Evolutionary conservation across 1,140 invertebrate genomes (phyloP), one percentile per base, ranked within the genome.

Genomic region (Danaus plexippus): DNA sequence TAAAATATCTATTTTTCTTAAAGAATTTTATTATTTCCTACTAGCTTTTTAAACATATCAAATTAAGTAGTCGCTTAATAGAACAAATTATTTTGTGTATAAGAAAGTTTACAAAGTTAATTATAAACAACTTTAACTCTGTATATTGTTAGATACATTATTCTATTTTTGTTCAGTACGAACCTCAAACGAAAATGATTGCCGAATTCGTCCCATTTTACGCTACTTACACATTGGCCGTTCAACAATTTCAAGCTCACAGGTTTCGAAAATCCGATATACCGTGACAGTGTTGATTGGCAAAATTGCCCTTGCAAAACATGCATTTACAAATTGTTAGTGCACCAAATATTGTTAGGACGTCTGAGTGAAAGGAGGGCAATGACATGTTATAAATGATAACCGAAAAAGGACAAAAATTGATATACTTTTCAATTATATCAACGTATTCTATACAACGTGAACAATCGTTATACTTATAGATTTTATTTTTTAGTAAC

Each of bases 241-340:
- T 57, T 67, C 60, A 62, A 52, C 64, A 57, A 63, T 69, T 68
- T 60, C 57, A 47, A 62, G 46, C 59, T 61, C 61, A 70, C 62
- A 55, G 58, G 68, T 77, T 80, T 73, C 74, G 72, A 79, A 73
- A 73, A 71, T 54, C 56, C 64, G 65, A 75, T 66, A 64, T 75
- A 68, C 65, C 73, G 74, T 78, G 73, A 78, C 77, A 75, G 63
- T 52, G 58, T 60, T 72, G 64, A 70, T 75, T 71, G 70, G 69
- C 66, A 65, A 73, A 75, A 77, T 74, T 68, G 66, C 69, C 69
- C 67, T 75, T 75, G 67, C 72, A 75, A 75, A 68, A 75, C 61
- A 57, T 67, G 62, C 56, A 63, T 74, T 78, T 67, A 71, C 67
- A 71, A 81, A 73, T 73, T 67, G 69, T 59, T 72, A 57, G 63